phyloP scores from a whole-genome alignment of 1,140 invertebrate genomes.

The Brevipalpus yothersi region DNA sequence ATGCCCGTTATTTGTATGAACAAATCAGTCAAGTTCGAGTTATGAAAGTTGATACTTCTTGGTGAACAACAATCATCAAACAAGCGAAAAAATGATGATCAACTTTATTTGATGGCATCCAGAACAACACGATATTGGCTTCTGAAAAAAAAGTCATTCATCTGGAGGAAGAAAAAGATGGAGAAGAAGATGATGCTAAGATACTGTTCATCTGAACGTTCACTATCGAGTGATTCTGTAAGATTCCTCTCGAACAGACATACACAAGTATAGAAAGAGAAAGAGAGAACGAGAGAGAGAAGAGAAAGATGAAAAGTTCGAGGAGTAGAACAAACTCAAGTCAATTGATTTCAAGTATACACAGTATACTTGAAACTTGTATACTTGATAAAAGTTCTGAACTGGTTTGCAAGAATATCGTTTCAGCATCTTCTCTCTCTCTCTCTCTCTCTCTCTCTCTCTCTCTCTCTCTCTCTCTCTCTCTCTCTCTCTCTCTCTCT shows the following conservation, averaged over 20 bases:
- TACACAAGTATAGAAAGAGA: neutral
- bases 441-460: neutral
- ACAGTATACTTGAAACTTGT: too few species aligned
- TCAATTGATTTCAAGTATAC: neutral
- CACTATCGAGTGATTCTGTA: too few species aligned
- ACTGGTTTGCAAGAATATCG: neutral
- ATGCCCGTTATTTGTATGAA: too few species aligned
- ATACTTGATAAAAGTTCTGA: neutral
- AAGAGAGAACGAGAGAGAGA: neutral
- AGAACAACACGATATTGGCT: neutral
- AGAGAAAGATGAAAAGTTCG: neutral
- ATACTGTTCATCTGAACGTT: neutral
- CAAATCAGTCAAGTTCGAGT: too few species aligned
- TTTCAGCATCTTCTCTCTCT: neutral
- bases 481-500: neutral
- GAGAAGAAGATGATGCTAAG: neutral
- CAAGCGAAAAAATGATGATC: too few species aligned
- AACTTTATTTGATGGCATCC: neutral
- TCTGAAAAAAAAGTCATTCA: neutral
- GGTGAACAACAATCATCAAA: too few species aligned
- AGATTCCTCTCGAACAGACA: neutral
- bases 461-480: neutral
- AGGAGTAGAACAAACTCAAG: neutral
- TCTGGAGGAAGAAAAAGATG: neutral
- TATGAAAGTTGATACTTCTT: too few species aligned